These are phyloP conservation scores for Diadegma fenestrale DNA, from an alignment of 2,888 invertebrate genomes.

Conservation along the genomic window DNA sequence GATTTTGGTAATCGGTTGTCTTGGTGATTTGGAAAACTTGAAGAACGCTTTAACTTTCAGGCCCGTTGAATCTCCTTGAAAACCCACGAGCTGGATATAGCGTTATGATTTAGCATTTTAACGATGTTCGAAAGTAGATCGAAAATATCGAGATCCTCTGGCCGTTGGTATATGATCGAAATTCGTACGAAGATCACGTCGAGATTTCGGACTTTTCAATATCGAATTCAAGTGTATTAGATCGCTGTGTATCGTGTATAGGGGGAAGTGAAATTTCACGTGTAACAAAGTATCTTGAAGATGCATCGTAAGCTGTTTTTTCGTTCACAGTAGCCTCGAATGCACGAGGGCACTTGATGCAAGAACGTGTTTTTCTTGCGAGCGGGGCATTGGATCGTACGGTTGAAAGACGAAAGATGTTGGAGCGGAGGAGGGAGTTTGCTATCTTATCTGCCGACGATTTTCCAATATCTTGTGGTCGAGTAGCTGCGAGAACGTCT, in stretches of 20 bases:
- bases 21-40: not conserved
- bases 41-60: not conserved
- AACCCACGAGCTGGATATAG: not conserved
- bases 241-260: not conserved
- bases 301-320: constrained; percentile 11
- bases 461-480: constrained; percentile 65
- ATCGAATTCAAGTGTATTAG: not conserved
- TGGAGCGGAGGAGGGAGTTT: constrained; percentile 29
- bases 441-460: constrained; percentile 30
- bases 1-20: too few species aligned
- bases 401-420: constrained; percentile 22
- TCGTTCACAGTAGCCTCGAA: constrained; percentile 16
- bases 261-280: constrained; percentile 5
- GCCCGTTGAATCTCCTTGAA: not conserved
- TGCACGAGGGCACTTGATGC: constrained; percentile 4
- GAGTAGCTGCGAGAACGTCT: constrained; percentile 47
- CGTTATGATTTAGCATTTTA: not conserved
- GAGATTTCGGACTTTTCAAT: not conserved
- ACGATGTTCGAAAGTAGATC: not conserved
- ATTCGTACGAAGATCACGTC: not conserved
- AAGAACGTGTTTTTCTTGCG: constrained; percentile 13
- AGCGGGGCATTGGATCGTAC: not conserved
- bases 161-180: not conserved
- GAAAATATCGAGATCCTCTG: not conserved
- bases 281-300: not conserved